Evolutionary conservation across 2,797 vertebrate genomes (phyloP), one percentile per base, ranked within the genome.

Genomic region (Halcyon badia): DNA sequence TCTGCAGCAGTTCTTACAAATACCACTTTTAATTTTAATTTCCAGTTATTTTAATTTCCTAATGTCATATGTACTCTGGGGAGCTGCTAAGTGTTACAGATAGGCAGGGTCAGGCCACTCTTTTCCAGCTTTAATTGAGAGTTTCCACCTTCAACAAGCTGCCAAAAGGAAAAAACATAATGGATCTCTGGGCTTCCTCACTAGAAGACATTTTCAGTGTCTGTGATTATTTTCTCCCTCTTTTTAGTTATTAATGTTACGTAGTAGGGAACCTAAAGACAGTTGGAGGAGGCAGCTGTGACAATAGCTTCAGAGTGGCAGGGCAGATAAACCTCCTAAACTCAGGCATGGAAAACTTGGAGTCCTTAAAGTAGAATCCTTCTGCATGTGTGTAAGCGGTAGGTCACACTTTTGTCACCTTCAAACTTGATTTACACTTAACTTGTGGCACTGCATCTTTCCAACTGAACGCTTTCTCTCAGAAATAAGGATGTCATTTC

Each of bases 401-500:
- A 73, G 61, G 81, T 81, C 68, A 68, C 0, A 1, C 30, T 72
- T 83, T 30, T 71, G 78, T 80, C 64, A 57, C 78, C 60, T 91
- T 78, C 83, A 68, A 21, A 68, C 65, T 77, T 75, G 61, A 91
- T 92, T 91, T 92, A 54, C 3, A 7, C 71, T 85, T 49, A 65
- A 22, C 52, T 94, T 46, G 72, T 2, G 5, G 76, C 39, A 72
- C 65, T 78, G 65, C 18, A 33, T 78, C 82, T 81, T 96, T 89
- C 81, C 91, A 85, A 13, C 37, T 6, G 31, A 91, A 83, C 2
- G 5, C 33, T 78, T 94, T 51, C 57, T 61, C 71, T 94, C 69
- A 26, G 61, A 83, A 91, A 39, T n/a, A 83, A 78, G 52, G 26
- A 89, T 92, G 82, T 52, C 1, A 56, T 81, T 91, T 83, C 84